phyloP scores from a whole-genome alignment of 35 echinoderm and acorn worm species.

The Nesometra sesokonis region DNA sequence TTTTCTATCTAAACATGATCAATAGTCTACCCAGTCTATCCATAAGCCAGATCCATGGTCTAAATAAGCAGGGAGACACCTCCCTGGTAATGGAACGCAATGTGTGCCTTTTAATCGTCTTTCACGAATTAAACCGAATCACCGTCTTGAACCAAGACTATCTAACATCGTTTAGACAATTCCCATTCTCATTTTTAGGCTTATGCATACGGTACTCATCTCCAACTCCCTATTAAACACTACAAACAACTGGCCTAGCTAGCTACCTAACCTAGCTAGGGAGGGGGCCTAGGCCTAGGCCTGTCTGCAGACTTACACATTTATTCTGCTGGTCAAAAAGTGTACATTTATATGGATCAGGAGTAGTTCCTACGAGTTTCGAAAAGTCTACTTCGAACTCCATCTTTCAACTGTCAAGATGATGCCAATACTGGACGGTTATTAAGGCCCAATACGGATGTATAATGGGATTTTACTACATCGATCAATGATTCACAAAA shows the following conservation, averaged over 20 bases:
- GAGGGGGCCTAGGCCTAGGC: too few relatives aligned
- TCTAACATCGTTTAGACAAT: too few relatives aligned
- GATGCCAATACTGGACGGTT: neutral
- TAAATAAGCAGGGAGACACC: too few relatives aligned
- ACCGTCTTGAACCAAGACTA: too few relatives aligned
- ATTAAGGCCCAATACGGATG: neutral
- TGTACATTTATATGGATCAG: neutral
- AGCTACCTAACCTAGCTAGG: neutral
- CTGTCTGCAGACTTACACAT: neutral
- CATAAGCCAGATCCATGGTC: too few relatives aligned
- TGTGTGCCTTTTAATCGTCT: too few relatives aligned
- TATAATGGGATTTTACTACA: neutral
- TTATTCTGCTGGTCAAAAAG: neutral
- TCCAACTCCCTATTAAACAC: too few relatives aligned
- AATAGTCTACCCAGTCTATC: too few relatives aligned
- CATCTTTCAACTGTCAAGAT: neutral
- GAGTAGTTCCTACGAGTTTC: neutral
- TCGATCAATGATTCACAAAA: too few relatives aligned
- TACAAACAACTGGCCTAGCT: neutral
- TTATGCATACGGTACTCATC: neutral
- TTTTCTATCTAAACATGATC: too few relatives aligned
- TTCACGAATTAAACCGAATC: too few relatives aligned
- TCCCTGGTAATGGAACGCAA: too few relatives aligned
- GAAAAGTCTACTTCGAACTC: neutral
- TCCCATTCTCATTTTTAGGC: neutral